Base-by-base conservation (phyloP, 2,888 invertebrate genomes). In the Drosophila paranaensis region DNA sequence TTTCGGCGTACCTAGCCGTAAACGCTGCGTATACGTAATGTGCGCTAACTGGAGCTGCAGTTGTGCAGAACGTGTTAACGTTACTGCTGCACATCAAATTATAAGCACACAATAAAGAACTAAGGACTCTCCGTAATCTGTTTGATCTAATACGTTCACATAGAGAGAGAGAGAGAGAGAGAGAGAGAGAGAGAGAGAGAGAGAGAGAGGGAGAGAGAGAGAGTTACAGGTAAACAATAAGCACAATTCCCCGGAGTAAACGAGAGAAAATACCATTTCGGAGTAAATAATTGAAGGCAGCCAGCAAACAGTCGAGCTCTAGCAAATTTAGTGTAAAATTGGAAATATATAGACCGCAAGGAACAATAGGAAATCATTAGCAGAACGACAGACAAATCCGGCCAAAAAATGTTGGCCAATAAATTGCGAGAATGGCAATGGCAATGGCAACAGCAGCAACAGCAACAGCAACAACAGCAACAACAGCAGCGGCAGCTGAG, bases 301-400 rank as follows among this genome's bases (percentile, higher is more conserved):
- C 71, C 30, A 42, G 20, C 30, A 57, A 35, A 48, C 48, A 48
- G 61, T 63, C 48, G 54, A 54, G 54, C 40, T 40, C n/a, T 30
- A 62, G 67, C 58, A 88, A 82, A 84, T 84, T 79, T 79, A 75
- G 71, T 88, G 85, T 84, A 84, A 86, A 86, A 89, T 76, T 65
- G 69, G 27, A 33, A 53, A 37, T 48, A 66, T 30, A 35, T 27
- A 64, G 61, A 67, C 60, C 71, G 60, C 74, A 74, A 65, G 30
- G 48, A 80, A 89, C 85, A 86, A 86, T 89, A 55, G 70, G 37
- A 70, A 71, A 84, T 88, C 84, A 86, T 89, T 86, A 86, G 76
- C 53, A 58, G 64, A 56, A 25, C 30, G 56, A 14, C 50, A 62
- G 55, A 57, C 60, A 70, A 69, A 48, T 73, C 60, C 37, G 46